Conservation (phyloP, 1,140 invertebrate species). For the Melanaphis sacchari region DNA sequence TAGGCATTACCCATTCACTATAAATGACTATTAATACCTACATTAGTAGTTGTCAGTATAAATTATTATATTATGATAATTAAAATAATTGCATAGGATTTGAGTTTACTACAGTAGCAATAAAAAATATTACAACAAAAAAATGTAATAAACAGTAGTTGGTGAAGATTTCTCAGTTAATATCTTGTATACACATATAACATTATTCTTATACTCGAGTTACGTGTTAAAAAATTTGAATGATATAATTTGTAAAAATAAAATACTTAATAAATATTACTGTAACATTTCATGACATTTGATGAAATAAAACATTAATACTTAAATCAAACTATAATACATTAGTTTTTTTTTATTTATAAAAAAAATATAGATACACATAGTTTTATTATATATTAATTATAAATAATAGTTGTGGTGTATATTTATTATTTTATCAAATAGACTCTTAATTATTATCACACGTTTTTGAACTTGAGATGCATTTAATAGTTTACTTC, state of each 20-base stretch:
- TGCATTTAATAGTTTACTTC: neutral
- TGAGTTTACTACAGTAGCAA: too few species aligned
- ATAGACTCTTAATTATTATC: neutral
- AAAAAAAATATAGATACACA: neutral
- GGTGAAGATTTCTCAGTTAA: neutral
- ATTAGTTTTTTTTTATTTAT: neutral
- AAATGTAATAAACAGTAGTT: neutral
- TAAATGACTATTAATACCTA: too few species aligned
- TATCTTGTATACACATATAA: neutral
- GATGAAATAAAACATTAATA: neutral
- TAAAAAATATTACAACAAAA: neutral
- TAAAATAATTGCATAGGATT: too few species aligned
- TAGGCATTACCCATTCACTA: too few species aligned
- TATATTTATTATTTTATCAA: neutral
- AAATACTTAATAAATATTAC: neutral
- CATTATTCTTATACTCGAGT: neutral
- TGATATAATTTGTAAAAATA: neutral
- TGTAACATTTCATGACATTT: neutral
- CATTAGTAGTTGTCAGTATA: too few species aligned
- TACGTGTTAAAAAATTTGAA: neutral
- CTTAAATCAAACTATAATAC: neutral
- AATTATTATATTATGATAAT: too few species aligned
- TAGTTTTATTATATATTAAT: neutral
- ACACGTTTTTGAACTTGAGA: neutral
- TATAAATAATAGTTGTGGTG: neutral